Evolutionary conservation across 2,797 vertebrate species (phyloP), one percentile per base, ranked within the genome.

Genomic region (Xerus rutilus): DNA sequence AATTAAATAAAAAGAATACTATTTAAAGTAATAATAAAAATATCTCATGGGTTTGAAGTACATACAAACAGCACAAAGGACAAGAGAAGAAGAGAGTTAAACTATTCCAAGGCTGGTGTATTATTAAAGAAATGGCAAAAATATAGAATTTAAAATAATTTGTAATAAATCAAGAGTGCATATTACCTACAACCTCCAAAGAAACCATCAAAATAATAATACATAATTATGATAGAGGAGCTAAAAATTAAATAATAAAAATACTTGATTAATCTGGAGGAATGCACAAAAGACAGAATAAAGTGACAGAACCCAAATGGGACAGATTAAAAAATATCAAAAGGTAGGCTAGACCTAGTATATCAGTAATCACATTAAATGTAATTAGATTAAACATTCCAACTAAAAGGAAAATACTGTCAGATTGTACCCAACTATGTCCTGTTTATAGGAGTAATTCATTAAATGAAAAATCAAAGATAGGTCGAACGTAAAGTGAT

Each of bases 281-380:
- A 65, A 49, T 79, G 12, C 23, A 93, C 21, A 39, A 21, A 74
- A 73, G 65, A 32, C 11, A 90, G n/a, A 62, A 52, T 47, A 87
- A 93, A 67, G 70, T 23, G 23, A 52, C 12, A 77, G 81, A 81
- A 73, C 74, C 3, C 30, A 88, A 8, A 10, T 45, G 57, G 5
- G 57, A 35, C 20, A 64, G 82, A 76, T 59, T 70, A 28, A 57
- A 39, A 72, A 85, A 77, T 25, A 59, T 57, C 20, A 28, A 78
- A 57, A 91, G 23, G 25, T 11, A 43, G 64, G 18, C 13, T 77
- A 72, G 67, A 25, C 10, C 49, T 15, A 86, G 25, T 45, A 70
- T 39, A 81, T 86, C 45, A 57, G 39, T 92, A 92, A 57, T 77
- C 45, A 57, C 65, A 93, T 47, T 86, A 86, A 83, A 79, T 91